phyloP scores from a whole-genome alignment of 2,888 invertebrate genomes.

The Drosophila mettleri region DNA sequence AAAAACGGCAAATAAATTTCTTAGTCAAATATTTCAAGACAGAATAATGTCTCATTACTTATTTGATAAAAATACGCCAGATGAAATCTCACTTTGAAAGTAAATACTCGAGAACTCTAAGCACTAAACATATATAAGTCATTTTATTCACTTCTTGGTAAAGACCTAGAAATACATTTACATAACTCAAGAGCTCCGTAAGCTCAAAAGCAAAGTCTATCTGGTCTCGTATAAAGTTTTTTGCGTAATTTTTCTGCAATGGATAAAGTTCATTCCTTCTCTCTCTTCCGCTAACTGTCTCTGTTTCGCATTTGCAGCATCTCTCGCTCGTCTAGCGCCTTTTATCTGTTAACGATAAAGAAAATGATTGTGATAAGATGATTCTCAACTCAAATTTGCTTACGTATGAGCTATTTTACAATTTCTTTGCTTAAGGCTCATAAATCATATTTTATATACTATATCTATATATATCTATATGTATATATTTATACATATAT shows the following conservation, averaged over 20 bases:
- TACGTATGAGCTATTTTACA: constrained; percentile 62
- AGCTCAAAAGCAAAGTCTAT: constrained; percentile 31
- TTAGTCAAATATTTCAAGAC: not conserved
- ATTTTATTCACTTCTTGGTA: not conserved
- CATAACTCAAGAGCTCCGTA: constrained; percentile 17
- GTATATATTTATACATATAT: constrained; percentile 21
- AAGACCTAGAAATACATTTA: not conserved
- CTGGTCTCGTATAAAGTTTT: constrained; percentile 16
- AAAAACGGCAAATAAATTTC: no score
- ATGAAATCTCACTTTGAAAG: not conserved
- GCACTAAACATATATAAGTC: not conserved
- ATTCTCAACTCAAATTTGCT: constrained; percentile 52
- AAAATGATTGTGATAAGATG: constrained; percentile 31
- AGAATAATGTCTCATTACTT: not conserved
- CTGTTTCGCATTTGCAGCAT: constrained; percentile 17
- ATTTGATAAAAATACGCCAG: not conserved
- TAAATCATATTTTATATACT: constrained; percentile 39
- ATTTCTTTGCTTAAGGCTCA: constrained; percentile 41
- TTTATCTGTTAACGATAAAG: constrained; percentile 47
- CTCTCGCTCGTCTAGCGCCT: constrained; percentile 5
- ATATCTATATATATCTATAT: constrained; percentile 5
- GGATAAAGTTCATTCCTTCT: not conserved
- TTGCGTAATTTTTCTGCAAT: constrained; percentile 40
- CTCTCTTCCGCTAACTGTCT: not conserved
- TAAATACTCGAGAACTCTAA: not conserved